phyloP scores from a whole-genome alignment of 2,113 vertebrate genomes.

The Pteropus alecto region DNA sequence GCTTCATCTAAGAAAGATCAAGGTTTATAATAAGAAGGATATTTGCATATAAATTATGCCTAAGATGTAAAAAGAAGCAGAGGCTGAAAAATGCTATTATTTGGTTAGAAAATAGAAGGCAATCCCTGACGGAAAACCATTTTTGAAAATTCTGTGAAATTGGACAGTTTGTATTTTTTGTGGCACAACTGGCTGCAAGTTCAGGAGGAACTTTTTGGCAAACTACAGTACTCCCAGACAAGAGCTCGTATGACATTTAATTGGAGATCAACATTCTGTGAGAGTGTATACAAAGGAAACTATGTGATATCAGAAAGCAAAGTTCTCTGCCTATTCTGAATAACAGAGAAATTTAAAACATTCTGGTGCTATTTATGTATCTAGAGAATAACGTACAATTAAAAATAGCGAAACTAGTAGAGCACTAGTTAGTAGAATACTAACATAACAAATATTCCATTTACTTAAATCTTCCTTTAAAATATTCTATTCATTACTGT shows the following conservation, averaged over 20 bases:
- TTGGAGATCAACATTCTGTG: slow-evolving; percentile 23
- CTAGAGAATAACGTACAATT: neutral
- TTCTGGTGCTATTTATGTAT: neutral
- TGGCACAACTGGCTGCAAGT: slow-evolving; percentile 39
- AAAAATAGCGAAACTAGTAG: neutral
- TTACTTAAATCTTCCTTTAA: neutral
- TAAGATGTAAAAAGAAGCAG: slow-evolving; percentile 18
- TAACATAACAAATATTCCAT: neutral
- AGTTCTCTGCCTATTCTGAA: slow-evolving; percentile 17
- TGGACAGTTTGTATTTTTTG: slow-evolving; percentile 44
- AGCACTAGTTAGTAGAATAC: neutral
- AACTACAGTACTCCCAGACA: neutral
- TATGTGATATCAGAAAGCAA: neutral
- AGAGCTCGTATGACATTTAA: slow-evolving; percentile 46
- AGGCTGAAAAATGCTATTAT: slow-evolving; percentile 52
- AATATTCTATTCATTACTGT: neutral
- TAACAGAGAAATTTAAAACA: slow-evolving; percentile 41
- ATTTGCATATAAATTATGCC: slow-evolving; percentile 80
- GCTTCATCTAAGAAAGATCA: slow-evolving; percentile 47
- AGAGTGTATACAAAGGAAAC: slow-evolving; percentile 10
- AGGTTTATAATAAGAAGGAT: slow-evolving; percentile 58
- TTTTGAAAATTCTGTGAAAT: slow-evolving; percentile 42
- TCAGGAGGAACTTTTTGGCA: neutral
- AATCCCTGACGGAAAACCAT: slow-evolving; percentile 49
- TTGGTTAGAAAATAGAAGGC: slow-evolving; percentile 56